phyloP scores from a whole-genome alignment of 2,888 invertebrate species.

The Polymixis lichenea region DNA sequence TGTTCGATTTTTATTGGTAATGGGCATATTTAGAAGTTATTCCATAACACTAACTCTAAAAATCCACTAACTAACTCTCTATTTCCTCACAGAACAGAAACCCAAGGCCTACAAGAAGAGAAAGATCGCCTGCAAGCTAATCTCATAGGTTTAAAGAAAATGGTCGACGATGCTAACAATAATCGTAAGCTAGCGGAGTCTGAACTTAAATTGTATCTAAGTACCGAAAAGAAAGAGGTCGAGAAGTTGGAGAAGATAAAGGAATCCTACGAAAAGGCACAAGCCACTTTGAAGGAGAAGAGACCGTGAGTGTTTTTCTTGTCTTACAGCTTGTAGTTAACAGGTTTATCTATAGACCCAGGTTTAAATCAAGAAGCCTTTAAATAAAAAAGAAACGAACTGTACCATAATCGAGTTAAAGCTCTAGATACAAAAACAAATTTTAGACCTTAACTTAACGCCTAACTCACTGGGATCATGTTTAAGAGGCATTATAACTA shows the following conservation, averaged over 20 bases:
- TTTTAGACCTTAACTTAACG: no score
- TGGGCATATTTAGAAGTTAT: no score
- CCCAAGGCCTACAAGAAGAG: slow-evolving; percentile 92
- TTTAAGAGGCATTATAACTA: no score
- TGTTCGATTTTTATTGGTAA: no score
- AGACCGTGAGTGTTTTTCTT: slow-evolving; percentile 78
- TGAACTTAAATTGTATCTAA: slow-evolving; percentile 94
- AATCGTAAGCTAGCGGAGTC: slow-evolving; percentile 92
- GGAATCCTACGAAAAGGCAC: slow-evolving; percentile 84
- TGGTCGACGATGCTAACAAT: slow-evolving; percentile 93
- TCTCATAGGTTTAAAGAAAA: slow-evolving; percentile 92
- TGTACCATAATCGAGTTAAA: slow-evolving; percentile 13
- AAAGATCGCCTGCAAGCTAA: slow-evolving; percentile 93
- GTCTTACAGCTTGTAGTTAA: background rate
- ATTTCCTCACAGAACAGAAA: slow-evolving; percentile 87
- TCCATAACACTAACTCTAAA: background rate
- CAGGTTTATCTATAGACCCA: no score
- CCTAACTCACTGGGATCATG: no score
- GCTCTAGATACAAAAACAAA: background rate
- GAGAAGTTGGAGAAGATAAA: slow-evolving; percentile 91
- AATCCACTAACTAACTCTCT: background rate
- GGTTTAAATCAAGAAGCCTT: no score
- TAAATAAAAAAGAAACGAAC: background rate
- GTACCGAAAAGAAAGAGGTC: slow-evolving; percentile 91
- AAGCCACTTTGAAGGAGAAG: slow-evolving; percentile 88